These are phyloP conservation scores for Anseranas semipalmata DNA, from an alignment of 2,113 vertebrate genomes.

Conservation along the genomic window DNA sequence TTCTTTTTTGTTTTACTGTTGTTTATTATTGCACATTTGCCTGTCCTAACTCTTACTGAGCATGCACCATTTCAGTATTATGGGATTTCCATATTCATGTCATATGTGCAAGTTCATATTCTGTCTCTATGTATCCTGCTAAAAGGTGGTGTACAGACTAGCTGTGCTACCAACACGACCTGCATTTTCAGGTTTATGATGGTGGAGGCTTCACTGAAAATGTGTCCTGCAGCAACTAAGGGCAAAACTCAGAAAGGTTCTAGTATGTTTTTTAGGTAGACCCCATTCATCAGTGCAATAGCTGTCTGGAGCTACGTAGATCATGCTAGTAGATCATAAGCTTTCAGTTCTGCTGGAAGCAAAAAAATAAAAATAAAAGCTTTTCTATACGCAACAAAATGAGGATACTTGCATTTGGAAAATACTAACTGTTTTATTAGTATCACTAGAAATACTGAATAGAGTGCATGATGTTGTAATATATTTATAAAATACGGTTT, in stretches of 20 bases:
- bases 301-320: not conserved
- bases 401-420: not conserved
- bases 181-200: not conserved
- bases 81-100: not conserved
- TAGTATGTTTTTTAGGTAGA: not conserved
- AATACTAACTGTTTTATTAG: not conserved
- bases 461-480: not conserved
- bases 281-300: not conserved
- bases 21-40: not conserved
- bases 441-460: not conserved
- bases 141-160: not conserved
- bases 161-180: not conserved
- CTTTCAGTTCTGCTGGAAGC: not conserved
- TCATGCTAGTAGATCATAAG: not conserved
- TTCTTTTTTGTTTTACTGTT: not conserved
- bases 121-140: not conserved
- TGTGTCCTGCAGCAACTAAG: accelerated
- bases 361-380: not conserved
- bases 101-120: not conserved
- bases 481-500: not conserved
- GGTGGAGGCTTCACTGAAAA: not conserved
- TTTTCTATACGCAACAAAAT: not conserved
- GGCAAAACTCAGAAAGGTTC: not conserved
- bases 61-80: not conserved
- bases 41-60: not conserved